phyloP scores from a whole-genome alignment of 2,113 vertebrate genomes.

The Nothobranchius kuhntae region DNA sequence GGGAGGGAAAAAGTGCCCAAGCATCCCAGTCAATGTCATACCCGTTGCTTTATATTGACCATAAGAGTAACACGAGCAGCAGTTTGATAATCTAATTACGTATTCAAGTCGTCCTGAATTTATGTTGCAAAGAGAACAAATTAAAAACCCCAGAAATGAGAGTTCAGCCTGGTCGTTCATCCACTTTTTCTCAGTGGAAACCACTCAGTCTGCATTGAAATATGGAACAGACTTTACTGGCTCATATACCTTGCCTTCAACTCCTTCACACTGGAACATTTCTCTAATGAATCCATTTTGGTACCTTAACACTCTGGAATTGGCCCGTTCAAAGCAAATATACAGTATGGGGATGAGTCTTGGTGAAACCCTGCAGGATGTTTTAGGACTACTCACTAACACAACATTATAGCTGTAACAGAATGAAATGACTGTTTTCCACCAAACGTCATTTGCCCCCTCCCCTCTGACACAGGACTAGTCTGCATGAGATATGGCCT shows the following conservation, averaged over 20 bases:
- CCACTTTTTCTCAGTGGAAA: not conserved
- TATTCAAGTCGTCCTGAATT: not conserved
- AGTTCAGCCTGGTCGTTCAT: not conserved
- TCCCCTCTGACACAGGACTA: too few species aligned
- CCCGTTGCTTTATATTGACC: not conserved
- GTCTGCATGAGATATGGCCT: too few species aligned
- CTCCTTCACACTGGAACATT: not conserved
- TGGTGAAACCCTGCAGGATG: not conserved
- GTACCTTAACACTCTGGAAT: slow-evolving; percentile 19
- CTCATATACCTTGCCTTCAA: slow-evolving; percentile 4
- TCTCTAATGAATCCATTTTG: slow-evolving; percentile 49
- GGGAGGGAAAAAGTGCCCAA: not conserved
- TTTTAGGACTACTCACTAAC: not conserved
- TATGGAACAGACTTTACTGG: slow-evolving; percentile 19
- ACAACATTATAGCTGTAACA: not conserved
- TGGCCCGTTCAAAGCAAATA: slow-evolving; percentile 14
- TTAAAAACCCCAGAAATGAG: slow-evolving; percentile 16
- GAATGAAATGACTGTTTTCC: too few species aligned
- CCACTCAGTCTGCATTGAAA: slow-evolving; percentile 5
- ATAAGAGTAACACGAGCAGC: not conserved
- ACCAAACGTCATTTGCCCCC: too few species aligned
- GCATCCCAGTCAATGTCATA: not conserved
- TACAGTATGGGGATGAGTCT: slow-evolving; percentile 4
- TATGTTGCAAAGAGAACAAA: slow-evolving; percentile 5
- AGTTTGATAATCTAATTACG: slow-evolving; percentile 9